These are phyloP conservation scores for Dicaeum eximium DNA, from an alignment of 2,113 vertebrate species.

Conservation along the genomic window DNA sequence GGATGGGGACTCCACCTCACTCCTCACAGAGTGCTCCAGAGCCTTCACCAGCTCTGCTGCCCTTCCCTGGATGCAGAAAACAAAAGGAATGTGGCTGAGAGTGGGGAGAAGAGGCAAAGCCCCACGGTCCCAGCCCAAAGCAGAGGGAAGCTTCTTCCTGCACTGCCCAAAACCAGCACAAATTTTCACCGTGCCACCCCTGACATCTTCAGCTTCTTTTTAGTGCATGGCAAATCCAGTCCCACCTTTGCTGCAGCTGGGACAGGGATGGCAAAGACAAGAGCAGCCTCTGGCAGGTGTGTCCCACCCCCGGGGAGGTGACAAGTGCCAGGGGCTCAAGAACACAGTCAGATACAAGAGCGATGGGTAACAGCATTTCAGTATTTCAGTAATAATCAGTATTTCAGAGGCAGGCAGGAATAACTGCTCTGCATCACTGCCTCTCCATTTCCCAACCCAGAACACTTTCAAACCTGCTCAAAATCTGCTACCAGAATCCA, in stretches of 20 bases:
- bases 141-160: neutral
- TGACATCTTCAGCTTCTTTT: neutral
- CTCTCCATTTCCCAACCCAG: neutral
- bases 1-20: neutral
- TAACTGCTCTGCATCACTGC: neutral
- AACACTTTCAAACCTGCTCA: neutral
- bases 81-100: neutral
- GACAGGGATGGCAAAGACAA: neutral
- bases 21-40: neutral
- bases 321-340: neutral
- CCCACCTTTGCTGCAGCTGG: neutral
- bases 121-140: neutral
- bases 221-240: fast-evolving
- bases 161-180: neutral
- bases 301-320: neutral
- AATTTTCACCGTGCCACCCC: fast-evolving
- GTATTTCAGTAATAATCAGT: too few species aligned
- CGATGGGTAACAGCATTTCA: neutral
- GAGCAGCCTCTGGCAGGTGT: neutral
- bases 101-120: neutral
- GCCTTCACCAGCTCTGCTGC: neutral
- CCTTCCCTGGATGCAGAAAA: neutral
- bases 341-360: fast-evolving
- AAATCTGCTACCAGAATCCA: neutral
- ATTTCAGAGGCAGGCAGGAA: neutral